Evolutionary conservation across 2,888 invertebrate species (phyloP).

Genomic region (Boloria euphrosyne): DNA sequence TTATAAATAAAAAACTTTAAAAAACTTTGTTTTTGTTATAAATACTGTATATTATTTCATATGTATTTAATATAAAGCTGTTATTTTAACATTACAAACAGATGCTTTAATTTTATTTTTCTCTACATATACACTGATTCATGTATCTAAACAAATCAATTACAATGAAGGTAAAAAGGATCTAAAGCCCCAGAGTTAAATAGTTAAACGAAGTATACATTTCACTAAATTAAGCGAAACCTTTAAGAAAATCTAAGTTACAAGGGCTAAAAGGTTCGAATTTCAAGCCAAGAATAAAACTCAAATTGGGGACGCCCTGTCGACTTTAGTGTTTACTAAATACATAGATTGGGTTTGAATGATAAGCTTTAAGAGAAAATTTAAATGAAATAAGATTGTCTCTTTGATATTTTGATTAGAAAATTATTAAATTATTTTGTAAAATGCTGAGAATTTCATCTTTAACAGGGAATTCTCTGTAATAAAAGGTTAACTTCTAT

Average conservation of each 20-base stretch:
- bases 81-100: too few species aligned
- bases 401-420: too few species aligned
- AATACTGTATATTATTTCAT: too few species aligned
- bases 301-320: slow-evolving; percentile 36
- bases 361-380: not conserved
- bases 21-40: too few species aligned
- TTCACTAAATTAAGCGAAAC: slow-evolving; percentile 2
- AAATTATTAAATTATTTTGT: too few species aligned
- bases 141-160: not conserved
- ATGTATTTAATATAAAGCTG: too few species aligned
- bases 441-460: too few species aligned
- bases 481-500: too few species aligned
- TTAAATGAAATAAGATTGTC: not conserved
- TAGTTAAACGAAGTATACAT: not conserved
- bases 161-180: not conserved
- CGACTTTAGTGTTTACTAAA: slow-evolving; percentile 36
- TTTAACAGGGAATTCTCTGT: too few species aligned
- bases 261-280: slow-evolving; percentile 27
- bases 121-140: too few species aligned
- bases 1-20: too few species aligned
- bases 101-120: too few species aligned
- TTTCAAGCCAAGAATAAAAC: slow-evolving; percentile 33
- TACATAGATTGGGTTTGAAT: slow-evolving; percentile 18
- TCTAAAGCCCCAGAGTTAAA: not conserved
- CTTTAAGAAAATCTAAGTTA: slow-evolving; percentile 1